phyloP scores from a whole-genome alignment of 1,140 invertebrate species.

The Nixonia krombeini region DNA sequence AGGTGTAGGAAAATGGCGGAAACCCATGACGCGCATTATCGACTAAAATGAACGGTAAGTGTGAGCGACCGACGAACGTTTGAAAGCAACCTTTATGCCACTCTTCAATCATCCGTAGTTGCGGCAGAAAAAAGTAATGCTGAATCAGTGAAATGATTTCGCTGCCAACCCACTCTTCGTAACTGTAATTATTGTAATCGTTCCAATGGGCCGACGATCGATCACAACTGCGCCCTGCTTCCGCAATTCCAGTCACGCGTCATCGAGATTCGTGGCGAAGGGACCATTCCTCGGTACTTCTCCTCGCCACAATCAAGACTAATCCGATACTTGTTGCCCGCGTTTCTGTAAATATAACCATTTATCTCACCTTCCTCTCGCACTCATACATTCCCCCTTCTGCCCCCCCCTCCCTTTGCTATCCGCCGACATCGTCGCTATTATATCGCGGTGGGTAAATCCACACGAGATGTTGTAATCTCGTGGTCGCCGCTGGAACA shows the following conservation, averaged over 20 bases:
- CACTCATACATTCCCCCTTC: not conserved
- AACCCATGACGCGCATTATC: too few relatives aligned
- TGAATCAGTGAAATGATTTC: conserved; percentile 31
- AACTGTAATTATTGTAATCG: conserved; percentile 38
- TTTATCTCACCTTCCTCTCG: conserved; percentile 43
- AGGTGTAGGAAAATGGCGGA: too few relatives aligned
- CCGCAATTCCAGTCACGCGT: conserved; percentile 46
- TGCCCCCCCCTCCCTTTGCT: conserved; percentile 27
- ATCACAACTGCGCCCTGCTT: conserved; percentile 39
- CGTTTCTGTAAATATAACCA: conserved; percentile 57
- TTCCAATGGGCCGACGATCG: conserved; percentile 33
- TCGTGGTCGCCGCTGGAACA: conserved; percentile 45
- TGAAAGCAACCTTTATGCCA: too few relatives aligned
- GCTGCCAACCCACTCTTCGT: conserved; percentile 40
- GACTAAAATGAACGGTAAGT: too few relatives aligned
- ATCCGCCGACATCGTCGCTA: conserved; percentile 29
- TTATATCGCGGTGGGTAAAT: conserved; percentile 47
- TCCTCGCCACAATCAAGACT: not conserved
- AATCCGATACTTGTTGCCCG: conserved; percentile 6
- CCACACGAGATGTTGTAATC: conserved; percentile 55
- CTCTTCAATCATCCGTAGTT: not conserved
- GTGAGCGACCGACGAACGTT: too few relatives aligned
- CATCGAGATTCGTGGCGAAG: conserved; percentile 6
- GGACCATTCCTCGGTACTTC: conserved; percentile 24
- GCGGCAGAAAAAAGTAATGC: not conserved